A percentile compares a stretch with the other conserved stretches of the same genome.
Conservation (phyloP, 1,140 invertebrate species). For the Diploscapter pachys region DNA sequence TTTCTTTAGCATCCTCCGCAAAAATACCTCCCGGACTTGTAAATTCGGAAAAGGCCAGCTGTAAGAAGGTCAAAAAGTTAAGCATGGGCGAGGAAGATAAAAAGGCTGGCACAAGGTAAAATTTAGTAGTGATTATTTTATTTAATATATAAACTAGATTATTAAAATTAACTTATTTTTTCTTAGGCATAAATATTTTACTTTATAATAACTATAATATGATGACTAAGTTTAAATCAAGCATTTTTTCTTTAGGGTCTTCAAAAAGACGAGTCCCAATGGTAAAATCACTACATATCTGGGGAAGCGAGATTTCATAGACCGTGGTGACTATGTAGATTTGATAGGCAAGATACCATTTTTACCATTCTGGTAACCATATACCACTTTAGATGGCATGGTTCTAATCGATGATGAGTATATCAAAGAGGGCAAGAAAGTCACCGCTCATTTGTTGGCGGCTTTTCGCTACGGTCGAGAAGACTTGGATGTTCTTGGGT, state of each 20-base stretch:
- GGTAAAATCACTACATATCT: conserved; percentile 80
- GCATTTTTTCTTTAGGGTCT: conserved; percentile 40
- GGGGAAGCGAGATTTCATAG: conserved; percentile 91
- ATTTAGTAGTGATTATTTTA: too few relatives aligned
- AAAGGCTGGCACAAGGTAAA: too few relatives aligned
- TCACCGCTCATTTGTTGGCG: conserved; percentile 91
- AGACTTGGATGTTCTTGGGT: conserved; percentile 91
- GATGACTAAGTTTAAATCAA: neutral
- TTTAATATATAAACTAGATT: too few relatives aligned
- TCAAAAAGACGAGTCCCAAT: conserved; percentile 59
- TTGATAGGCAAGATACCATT: conserved; percentile 66
- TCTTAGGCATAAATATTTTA: too few relatives aligned
- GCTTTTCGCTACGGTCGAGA: conserved; percentile 96
- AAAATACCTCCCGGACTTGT: too few relatives aligned
- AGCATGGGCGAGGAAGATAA: too few relatives aligned
- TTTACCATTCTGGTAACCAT: too few relatives aligned
- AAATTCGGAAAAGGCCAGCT: too few relatives aligned
- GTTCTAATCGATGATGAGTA: conserved; percentile 97
- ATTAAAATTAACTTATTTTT: too few relatives aligned
- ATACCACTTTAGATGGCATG: conserved; percentile 73
- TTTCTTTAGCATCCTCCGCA: too few relatives aligned
- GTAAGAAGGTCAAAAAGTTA: too few relatives aligned
- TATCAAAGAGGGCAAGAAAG: conserved; percentile 81
- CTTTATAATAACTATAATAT: too few relatives aligned
- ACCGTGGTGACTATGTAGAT: conserved; percentile 84